Evolutionary conservation across 2,113 vertebrate species (phyloP), one percentile per base, ranked within the genome.

Genomic region (Ammodytes dubius): DNA sequence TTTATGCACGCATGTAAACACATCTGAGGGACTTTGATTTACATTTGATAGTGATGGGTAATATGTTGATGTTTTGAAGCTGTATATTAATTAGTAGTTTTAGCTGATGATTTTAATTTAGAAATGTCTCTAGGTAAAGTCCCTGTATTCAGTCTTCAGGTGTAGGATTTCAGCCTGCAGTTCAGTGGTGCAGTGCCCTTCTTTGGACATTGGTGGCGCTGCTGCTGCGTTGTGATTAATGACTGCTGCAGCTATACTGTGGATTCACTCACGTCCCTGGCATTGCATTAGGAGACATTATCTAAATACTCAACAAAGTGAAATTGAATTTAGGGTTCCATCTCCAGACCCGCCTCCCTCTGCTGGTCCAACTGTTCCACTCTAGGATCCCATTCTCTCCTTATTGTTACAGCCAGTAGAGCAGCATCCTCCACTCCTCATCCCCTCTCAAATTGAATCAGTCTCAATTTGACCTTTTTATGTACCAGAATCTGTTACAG

Each of bases 281-380:
- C 88, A 93, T 93, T 92, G 83, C 87, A 91, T 95, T 93, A 92
- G 89, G 72, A 79, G 90, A 93, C 91, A 94, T 94, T 93, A 93
- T 95, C 94, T 94, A 93, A 94, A 93, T 93, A 91, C 92, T 95
- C 92, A 88, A 94, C 91, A 92, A 90, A 91, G 84, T 92, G 86
- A 93, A 95, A 95, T 95, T 91, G 88, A 94, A 95, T 95, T 95
- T 92, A 85, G 73, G 76, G 43, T 85, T 86, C 87, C 77, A 66
- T 77, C 81, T 87, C 61, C 71, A 71, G 39, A 47, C 63, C 11
- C 13, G 15, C 61, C 57, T 19, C 19, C 59, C 43, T 6, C 73
- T 72, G 73, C 73, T 63, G 83, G 84, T 83, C 84, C 69, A 85
- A 92, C 93, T 76, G 88, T 87, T 56, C 87, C 77, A 80, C 86